Conservation (phyloP, 2,113 vertebrate genomes). For the Carollia perspicillata region DNA sequence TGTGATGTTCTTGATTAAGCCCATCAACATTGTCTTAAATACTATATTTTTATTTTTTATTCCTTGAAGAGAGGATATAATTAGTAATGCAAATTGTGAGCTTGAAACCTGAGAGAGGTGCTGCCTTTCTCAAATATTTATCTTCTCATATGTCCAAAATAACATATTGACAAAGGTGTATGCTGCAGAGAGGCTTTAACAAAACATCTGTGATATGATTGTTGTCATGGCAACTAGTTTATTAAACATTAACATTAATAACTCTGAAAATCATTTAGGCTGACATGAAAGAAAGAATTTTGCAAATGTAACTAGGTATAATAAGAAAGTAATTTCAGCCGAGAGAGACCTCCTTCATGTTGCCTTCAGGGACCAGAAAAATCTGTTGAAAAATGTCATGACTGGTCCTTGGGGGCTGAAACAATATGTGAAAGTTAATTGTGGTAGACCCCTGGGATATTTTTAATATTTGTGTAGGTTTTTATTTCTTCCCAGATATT, state of each 20-base stretch:
- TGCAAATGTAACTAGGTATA: slow-evolving; percentile 61
- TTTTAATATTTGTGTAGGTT: background rate
- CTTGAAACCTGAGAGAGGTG: slow-evolving; percentile 16
- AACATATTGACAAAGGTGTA: slow-evolving; percentile 73
- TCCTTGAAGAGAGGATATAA: slow-evolving; percentile 42
- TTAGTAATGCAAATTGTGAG: slow-evolving; percentile 58
- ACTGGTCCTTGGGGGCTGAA: background rate
- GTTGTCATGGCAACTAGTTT: slow-evolving; percentile 66
- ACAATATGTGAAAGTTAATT: background rate
- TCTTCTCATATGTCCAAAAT: slow-evolving; percentile 68
- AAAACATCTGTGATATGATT: slow-evolving; percentile 71
- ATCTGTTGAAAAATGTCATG: background rate
- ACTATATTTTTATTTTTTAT: background rate
- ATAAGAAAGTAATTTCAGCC: slow-evolving; percentile 47
- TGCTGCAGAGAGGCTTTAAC: slow-evolving; percentile 40
- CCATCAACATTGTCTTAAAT: slow-evolving; percentile 36
- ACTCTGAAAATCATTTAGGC: slow-evolving; percentile 57
- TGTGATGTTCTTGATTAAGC: slow-evolving; percentile 26
- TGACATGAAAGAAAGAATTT: slow-evolving; percentile 56
- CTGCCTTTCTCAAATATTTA: slow-evolving; percentile 56
- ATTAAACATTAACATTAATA: slow-evolving; percentile 77
- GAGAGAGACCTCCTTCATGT: background rate
- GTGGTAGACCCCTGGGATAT: background rate
- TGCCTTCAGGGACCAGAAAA: background rate
- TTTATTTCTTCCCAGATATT: background rate